Conservation (phyloP, 2,888 invertebrate genomes). For the Rhaphigaster nebulosa region DNA sequence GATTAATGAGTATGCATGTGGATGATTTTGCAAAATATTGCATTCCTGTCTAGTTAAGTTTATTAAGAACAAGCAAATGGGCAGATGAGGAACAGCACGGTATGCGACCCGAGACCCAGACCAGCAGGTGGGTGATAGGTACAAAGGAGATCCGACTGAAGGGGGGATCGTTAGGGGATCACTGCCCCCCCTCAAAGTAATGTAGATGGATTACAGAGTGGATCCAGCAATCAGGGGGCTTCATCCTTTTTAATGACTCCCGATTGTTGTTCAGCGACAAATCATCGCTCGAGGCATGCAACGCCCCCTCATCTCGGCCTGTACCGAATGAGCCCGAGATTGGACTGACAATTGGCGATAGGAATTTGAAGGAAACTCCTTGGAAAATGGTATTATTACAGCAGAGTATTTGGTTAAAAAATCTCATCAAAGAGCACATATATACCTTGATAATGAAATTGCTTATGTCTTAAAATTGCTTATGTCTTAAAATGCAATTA, state of each 20-base stretch:
- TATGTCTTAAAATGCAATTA: no score
- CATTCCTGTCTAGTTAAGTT: no score
- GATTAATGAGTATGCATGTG: no score
- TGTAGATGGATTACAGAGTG: constrained; percentile 27
- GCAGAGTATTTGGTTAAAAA: neutral
- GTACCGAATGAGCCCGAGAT: neutral
- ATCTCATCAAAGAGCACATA: no score
- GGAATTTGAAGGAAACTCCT: neutral
- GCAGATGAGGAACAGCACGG: no score
- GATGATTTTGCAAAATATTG: no score
- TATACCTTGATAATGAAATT: no score
- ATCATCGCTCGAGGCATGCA: constrained; percentile 5
- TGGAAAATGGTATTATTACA: neutral
- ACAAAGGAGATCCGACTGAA: neutral
- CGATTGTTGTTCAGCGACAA: constrained; percentile 36
- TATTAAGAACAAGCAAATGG: no score
- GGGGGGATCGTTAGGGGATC: constrained; percentile 39
- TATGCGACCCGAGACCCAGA: no score
- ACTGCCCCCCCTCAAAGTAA: constrained; percentile 12
- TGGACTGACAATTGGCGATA: neutral
- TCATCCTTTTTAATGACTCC: constrained; percentile 43
- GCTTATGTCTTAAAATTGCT: no score
- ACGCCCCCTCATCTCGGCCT: neutral
- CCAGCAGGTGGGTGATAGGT: neutral
- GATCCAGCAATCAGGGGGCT: constrained; percentile 12